Conservation (phyloP, 1,140 invertebrate genomes). For the Drosophila lini region DNA sequence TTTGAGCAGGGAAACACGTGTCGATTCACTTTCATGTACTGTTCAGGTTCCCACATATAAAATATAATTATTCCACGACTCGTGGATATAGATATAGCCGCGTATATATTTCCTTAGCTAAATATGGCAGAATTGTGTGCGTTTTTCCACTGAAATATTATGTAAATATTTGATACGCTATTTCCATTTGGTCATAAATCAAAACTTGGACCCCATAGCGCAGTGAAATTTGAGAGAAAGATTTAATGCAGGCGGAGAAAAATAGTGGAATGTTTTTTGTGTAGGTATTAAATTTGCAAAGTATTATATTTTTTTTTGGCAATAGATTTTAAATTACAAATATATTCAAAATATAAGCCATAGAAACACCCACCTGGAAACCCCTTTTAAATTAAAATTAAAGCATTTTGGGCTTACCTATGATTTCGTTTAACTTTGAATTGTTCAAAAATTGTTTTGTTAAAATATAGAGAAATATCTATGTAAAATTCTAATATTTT, state of each 20-base stretch:
- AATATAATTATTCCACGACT: slow-evolving; percentile 47
- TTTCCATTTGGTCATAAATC: slow-evolving; percentile 56
- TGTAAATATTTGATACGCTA: slow-evolving; percentile 45
- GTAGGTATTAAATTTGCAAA: too few species aligned
- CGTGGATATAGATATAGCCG: slow-evolving; percentile 12
- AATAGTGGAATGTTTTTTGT: neutral
- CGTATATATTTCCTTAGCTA: slow-evolving; percentile 23
- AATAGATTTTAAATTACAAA: too few species aligned
- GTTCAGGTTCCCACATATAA: slow-evolving; percentile 52
- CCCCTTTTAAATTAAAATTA: neutral
- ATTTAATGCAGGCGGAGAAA: slow-evolving; percentile 3
- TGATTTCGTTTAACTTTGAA: too few species aligned
- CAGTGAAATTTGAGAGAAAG: slow-evolving; percentile 51
- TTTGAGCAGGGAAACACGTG: slow-evolving; percentile 51
- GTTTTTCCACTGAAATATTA: slow-evolving; percentile 54
- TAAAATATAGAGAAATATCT: too few species aligned
- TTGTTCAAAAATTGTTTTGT: too few species aligned
- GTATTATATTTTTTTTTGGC: neutral
- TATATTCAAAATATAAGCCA: too few species aligned
- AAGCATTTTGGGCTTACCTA: too few species aligned
- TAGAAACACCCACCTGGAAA: too few species aligned
- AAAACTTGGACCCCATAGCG: slow-evolving; percentile 29
- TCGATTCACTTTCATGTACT: slow-evolving; percentile 51
- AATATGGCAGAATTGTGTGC: slow-evolving; percentile 19
- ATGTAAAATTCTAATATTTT: too few species aligned